phyloP scores from a whole-genome alignment of 2,888 invertebrate genomes.

The Agonopterix heracliana region DNA sequence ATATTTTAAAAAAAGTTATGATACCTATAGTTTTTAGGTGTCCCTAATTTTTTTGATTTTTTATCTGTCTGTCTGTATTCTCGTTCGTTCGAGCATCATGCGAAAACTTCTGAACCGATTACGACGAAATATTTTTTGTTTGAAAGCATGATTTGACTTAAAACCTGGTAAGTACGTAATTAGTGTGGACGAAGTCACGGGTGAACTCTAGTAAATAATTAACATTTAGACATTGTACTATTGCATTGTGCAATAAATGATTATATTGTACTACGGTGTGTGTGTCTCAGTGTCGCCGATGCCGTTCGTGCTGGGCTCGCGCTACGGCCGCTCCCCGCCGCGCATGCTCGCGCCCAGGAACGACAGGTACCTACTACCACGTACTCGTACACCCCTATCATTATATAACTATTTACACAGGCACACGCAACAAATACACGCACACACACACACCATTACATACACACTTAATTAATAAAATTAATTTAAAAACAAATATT shows the following conservation, averaged over 20 bases:
- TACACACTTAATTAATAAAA: background rate
- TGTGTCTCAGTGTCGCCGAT: slow-evolving; percentile 41
- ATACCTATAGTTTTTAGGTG: too few species aligned
- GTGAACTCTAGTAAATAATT: background rate
- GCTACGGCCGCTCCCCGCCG: slow-evolving; percentile 56
- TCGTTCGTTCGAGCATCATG: too few species aligned
- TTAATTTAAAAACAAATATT: too few species aligned
- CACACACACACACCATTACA: background rate
- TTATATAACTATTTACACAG: background rate
- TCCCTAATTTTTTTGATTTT: too few species aligned
- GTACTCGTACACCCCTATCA: background rate
- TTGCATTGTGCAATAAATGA: background rate
- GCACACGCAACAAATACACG: background rate
- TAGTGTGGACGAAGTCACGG: too few species aligned
- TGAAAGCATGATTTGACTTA: background rate
- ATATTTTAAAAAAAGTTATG: too few species aligned
- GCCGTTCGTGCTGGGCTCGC: slow-evolving; percentile 56
- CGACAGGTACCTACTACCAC: slow-evolving; percentile 31
- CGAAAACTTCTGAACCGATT: too few species aligned
- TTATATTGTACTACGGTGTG: background rate
- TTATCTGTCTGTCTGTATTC: too few species aligned
- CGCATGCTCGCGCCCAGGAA: slow-evolving; percentile 44
- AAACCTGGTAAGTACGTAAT: too few species aligned
- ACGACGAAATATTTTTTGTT: too few species aligned
- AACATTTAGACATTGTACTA: background rate